Base-by-base conservation (phyloP, 2,797 vertebrate species). In the Linurgus olivaceus region DNA sequence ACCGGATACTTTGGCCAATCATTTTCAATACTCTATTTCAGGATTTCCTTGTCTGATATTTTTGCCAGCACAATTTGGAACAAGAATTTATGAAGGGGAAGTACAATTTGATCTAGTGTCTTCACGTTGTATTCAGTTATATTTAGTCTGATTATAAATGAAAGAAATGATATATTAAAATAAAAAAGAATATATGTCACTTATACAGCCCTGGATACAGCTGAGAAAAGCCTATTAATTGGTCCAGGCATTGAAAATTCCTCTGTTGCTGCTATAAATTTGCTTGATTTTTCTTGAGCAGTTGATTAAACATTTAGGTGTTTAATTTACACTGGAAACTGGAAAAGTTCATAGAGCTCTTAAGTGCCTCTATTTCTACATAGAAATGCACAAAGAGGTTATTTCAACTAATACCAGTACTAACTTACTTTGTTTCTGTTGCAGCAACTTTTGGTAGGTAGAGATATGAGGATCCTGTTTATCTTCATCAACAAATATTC, bases 61-160 rank as follows among this genome's bases (percentile, higher is more conserved):
- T 88, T 86, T 83, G 6, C 47, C 33, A 52, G n/a, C 33, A 47
- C 11, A 47, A 19, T 70, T 68, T 87, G 3, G 37, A 58, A 19
- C 52, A 54, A 83, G 33, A 68, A 83, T 86, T 87, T 85, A 71
- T 86, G 80, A 82, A 81, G 17, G 23, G 11, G 42, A 77, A 73
- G 33, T 82, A 65, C 20, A 38, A 84, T 90, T 80, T 88, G 35
- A 54, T 75, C 29, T 88, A 84, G 14, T 82, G 25, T 85, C 73
- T 90, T 88, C 45, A 18, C 79, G n/a, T 61, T 72, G 20, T 75
- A 80, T 68, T 92, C 63, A 54, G 58, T 90, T 95, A 75, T 76
- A 81, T 86, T 88, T 92, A 77, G 54, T 62, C 48, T 77, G 23
- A 86, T 70, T 76, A 90, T 89, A 75, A 93, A 86, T 78, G 10